Base-by-base conservation (phyloP, 2,888 invertebrate genomes). In the Amphipyra tragopoginis region DNA sequence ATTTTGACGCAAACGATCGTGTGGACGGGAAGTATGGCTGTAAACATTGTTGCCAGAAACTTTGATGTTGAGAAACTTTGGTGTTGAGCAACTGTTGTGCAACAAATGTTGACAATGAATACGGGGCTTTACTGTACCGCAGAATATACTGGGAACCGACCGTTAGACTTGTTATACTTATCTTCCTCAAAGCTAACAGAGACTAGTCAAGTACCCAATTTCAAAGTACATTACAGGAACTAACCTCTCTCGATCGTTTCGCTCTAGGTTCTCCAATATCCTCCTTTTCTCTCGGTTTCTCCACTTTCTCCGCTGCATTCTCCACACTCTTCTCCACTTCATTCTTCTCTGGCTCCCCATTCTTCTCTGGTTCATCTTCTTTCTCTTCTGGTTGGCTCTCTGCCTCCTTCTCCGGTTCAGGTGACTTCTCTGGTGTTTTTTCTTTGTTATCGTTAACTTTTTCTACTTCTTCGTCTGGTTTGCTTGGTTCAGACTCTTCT, bases 161-260 rank as follows among this genome's bases (percentile, higher is more conserved):
- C 5, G 3, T 3, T 3, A 29, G 4, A 29, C 5, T 29, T 29
- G 29, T 29, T 29, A 2, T 34, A 4, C 9, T 8, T 9, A 34
- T 8, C 1, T 34, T 9, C 8, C 34, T 34, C 34, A 34, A 34
- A 34, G 34, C 36, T 36, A 36, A 7, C 11, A 29, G 49, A 45
- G 55, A 47, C 26, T 57, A 75, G 70, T 75, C 70, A 70, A 71
- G 75, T 75, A 71, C 70, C 70, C 70, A 71, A 48, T 15, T n/a
- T 53, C 4, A 57, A 34, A 40, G 42, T 5, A 54, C 6, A 7
- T 47, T 0, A 43, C 57, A 66, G 4, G 44, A 56, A 76, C 84
- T 78, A 45, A 93, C 93, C 90, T 94, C 94, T 89, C 94, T 90
- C 81, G 90, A 89, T 77, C 93, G 83, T 77, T 93, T 94, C 43